Percentiles rank a stretch among this genome's conserved stretches.
Evolutionary conservation across 1,140 invertebrate species (phyloP).

Genomic region (Campoletis sonorensis): DNA sequence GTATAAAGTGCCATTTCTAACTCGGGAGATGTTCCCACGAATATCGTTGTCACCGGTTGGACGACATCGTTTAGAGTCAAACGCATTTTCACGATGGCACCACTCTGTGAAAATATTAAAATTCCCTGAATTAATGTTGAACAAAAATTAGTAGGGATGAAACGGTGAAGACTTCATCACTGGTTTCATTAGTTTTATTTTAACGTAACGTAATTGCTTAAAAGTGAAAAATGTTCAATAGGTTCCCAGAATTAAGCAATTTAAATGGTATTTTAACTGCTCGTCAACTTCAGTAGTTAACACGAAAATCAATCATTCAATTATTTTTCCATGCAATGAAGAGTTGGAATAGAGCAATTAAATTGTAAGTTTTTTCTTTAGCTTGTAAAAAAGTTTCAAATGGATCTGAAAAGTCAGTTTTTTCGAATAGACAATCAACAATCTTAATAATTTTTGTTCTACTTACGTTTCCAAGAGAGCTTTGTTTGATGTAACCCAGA

Average conservation of each 20-base stretch:
- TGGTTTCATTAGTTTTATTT: too few relatives aligned
- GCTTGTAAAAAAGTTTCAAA: too few relatives aligned
- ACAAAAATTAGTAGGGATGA: too few relatives aligned
- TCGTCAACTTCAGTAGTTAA: too few relatives aligned
- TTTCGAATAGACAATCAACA: neutral
- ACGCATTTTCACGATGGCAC: conserved; percentile 75
- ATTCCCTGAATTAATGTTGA: neutral
- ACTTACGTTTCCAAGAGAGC: conserved; percentile 74
- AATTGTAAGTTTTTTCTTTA: too few relatives aligned
- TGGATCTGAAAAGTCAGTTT: conserved; percentile 22
- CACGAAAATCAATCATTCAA: too few relatives aligned
- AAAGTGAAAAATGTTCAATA: too few relatives aligned
- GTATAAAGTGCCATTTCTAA: conserved; percentile 84
- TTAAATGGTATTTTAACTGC: conserved; percentile 21
- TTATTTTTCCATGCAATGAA: too few relatives aligned
- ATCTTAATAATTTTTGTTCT: conserved; percentile 23
- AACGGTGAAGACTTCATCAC: too few relatives aligned
- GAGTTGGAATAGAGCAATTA: too few relatives aligned
- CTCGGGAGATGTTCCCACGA: conserved; percentile 84
- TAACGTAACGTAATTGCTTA: too few relatives aligned
- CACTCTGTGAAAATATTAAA: conserved; percentile 69
- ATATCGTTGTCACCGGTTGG: conserved; percentile 78
- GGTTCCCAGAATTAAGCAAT: neutral
- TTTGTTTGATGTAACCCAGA: conserved; percentile 77
- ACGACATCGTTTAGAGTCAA: conserved; percentile 76